Evolutionary conservation across 2,797 vertebrate species (phyloP).

Genomic region (Ficedula albicollis): DNA sequence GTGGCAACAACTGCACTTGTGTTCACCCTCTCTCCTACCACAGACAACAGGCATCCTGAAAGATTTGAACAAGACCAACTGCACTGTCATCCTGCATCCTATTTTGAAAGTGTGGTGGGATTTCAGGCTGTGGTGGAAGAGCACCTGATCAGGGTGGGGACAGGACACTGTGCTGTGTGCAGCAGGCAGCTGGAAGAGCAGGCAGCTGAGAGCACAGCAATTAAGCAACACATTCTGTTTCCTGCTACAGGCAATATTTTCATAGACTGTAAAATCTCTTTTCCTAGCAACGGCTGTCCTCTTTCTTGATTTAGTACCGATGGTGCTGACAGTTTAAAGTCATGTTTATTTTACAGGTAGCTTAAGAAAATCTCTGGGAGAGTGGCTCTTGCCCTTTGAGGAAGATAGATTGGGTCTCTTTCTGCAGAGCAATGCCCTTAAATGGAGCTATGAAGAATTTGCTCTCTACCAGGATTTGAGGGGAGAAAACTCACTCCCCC

Average conservation of each 20-base stretch:
- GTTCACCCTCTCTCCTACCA: not conserved
- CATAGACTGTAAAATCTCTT: not conserved
- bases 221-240: not conserved
- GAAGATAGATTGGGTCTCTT: not conserved
- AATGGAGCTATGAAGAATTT: not conserved
- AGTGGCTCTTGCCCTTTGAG: not conserved
- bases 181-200: not conserved
- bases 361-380: not conserved
- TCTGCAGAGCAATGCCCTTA: not conserved
- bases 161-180: not conserved
- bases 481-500: not conserved
- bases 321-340: not conserved
- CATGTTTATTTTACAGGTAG: not conserved
- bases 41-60: not conserved
- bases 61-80: not conserved
- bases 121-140: rapidly evolving
- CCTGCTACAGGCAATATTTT: not conserved
- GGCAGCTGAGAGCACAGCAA: not conserved
- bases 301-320: not conserved
- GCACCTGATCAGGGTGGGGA: not conserved
- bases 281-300: not conserved
- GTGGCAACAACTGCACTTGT: not conserved
- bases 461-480: not conserved
- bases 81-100: not conserved
- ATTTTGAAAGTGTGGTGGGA: rapidly evolving